phyloP scores from a whole-genome alignment of 2,888 invertebrate species.

The Netelia melanura region DNA sequence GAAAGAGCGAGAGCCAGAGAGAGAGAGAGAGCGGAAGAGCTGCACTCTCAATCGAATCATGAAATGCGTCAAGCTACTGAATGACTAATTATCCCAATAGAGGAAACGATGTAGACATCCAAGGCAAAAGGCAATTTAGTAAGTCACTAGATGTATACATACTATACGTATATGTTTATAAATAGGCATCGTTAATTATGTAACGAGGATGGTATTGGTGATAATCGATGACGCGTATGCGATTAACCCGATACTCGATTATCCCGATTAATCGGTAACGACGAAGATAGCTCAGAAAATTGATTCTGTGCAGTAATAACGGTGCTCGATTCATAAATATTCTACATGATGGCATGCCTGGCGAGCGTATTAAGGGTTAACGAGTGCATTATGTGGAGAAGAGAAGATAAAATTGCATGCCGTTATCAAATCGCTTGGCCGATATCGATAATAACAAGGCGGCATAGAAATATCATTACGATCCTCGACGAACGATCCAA shows the following conservation, averaged over 20 bases:
- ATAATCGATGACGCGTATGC: constrained; percentile 29
- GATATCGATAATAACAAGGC: constrained; percentile 59
- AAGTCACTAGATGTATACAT: not conserved
- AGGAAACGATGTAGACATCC: constrained; percentile 9
- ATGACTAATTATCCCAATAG: not conserved
- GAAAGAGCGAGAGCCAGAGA: not conserved
- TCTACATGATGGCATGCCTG: constrained; percentile 81
- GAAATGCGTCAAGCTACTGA: not conserved
- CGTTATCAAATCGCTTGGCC: constrained; percentile 57
- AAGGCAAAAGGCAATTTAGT: constrained; percentile 13
- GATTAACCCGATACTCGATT: constrained; percentile 33
- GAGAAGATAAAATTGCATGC: constrained; percentile 68
- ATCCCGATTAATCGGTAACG: constrained; percentile 12
- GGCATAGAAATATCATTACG: constrained; percentile 31
- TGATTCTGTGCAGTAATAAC: constrained; percentile 63
- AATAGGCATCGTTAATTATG: not conserved
- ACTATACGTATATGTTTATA: not conserved
- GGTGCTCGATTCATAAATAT: constrained; percentile 69
- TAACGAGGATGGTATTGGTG: not conserved
- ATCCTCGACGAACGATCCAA: constrained; percentile 38
- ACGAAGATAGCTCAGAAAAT: constrained; percentile 63
- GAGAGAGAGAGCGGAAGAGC: too few species aligned
- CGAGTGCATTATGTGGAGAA: constrained; percentile 76
- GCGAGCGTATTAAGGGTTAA: constrained; percentile 80
- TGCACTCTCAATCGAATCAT: not conserved